Percentiles rank a stretch among this genome's conserved stretches.
Evolutionary conservation across 2,113 vertebrate species (phyloP).

Genomic region (Proterorhinus semilunaris): DNA sequence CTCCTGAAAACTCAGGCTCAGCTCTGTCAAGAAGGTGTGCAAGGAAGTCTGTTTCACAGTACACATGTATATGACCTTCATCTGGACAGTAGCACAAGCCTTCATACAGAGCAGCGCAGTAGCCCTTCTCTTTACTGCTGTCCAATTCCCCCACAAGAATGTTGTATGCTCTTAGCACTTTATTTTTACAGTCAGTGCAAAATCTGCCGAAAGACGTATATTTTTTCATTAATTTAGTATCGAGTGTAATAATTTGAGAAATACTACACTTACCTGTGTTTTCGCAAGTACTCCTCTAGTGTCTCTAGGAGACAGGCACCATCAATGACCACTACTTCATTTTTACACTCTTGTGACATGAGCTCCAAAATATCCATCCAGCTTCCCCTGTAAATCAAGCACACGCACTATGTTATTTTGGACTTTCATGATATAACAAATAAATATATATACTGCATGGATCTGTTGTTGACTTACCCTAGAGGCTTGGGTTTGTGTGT

Average conservation of each 20-base stretch:
- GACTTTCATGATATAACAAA: neutral
- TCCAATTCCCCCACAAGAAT: conserved; percentile 95
- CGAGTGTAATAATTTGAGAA: neutral
- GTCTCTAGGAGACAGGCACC: conserved; percentile 92
- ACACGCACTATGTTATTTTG: neutral
- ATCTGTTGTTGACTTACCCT: conserved; percentile 82
- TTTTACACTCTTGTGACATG: conserved; percentile 97
- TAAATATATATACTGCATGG: neutral
- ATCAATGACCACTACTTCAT: conserved; percentile 96
- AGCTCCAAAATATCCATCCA: conserved; percentile 99
- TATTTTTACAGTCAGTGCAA: conserved; percentile 97
- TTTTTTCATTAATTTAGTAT: neutral
- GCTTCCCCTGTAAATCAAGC: conserved; percentile 81
- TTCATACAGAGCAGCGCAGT: conserved; percentile 92
- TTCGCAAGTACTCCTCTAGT: conserved; percentile 91
- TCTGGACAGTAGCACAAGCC: conserved; percentile 94
- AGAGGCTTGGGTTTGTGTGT: conserved; percentile 96
- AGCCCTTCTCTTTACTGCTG: conserved; percentile 94
- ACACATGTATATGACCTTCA: conserved; percentile 93
- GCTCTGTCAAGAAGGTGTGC: conserved; percentile 93
- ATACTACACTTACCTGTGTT: conserved; percentile 85
- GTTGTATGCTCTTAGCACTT: conserved; percentile 93
- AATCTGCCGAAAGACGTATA: conserved; percentile 74
- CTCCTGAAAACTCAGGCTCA: conserved; percentile 95
- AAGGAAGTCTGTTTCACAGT: conserved; percentile 96